Evolutionary conservation across 2,113 vertebrate species (phyloP).

Genomic region (Apeltes quadracus): DNA sequence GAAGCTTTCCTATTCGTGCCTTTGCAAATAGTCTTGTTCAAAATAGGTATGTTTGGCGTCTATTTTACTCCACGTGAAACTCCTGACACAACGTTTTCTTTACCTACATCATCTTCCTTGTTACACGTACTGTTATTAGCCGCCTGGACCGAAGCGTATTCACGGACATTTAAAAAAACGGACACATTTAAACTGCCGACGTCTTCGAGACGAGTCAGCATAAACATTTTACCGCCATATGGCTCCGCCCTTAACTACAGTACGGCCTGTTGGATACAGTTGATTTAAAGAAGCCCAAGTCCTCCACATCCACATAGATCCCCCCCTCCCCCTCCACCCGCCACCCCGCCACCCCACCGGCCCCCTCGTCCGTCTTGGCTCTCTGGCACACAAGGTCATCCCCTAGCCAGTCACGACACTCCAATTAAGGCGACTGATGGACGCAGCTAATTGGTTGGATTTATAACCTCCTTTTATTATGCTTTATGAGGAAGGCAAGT

Average conservation of each 20-base stretch:
- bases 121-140: neutral
- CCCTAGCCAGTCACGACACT: conserved; percentile 80
- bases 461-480: conserved; percentile 84
- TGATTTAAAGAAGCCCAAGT: conserved; percentile 65
- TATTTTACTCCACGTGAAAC: neutral
- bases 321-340: conserved; percentile 20
- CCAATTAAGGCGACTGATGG: conserved; percentile 86
- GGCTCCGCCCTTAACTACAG: conserved; percentile 50
- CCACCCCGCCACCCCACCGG: too few species aligned
- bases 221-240: conserved; percentile 37
- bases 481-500: conserved; percentile 84
- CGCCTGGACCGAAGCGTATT: conserved; percentile 24
- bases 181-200: conserved; percentile 39
- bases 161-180: conserved; percentile 24
- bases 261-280: conserved; percentile 52
- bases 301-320: conserved; percentile 63
- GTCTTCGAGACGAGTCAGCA: conserved; percentile 47
- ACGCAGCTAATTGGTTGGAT: conserved; percentile 85
- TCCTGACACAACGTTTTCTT: neutral
- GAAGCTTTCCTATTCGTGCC: neutral
- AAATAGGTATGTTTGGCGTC: neutral
- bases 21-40: neutral
- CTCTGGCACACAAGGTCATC: conserved; percentile 82
- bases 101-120: neutral
- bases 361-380: conserved; percentile 70